phyloP scores from a whole-genome alignment of 35 echinoderm and acorn worm genomes.

The Heliocidaris tuberculata region DNA sequence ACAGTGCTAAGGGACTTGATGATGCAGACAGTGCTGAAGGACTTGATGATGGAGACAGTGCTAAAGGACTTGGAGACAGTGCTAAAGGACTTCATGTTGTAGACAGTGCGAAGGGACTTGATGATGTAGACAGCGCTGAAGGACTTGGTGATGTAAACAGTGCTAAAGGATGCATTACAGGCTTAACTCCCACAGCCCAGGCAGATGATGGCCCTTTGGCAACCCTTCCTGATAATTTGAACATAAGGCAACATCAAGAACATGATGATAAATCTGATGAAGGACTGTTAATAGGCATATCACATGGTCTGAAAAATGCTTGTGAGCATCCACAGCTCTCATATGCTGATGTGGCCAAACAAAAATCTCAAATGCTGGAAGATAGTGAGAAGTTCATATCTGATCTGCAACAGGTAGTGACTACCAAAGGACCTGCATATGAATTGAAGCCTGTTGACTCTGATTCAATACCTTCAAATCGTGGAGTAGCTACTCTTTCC shows the following conservation, averaged over 20 bases:
- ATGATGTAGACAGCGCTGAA: too few species aligned
- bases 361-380: neutral
- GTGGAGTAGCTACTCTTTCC: neutral
- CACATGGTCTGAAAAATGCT: neutral
- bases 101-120: neutral
- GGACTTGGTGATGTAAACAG: too few species aligned
- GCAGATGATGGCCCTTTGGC: too few species aligned
- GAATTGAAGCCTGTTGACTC: neutral
- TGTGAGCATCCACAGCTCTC: neutral
- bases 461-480: neutral
- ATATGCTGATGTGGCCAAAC: neutral
- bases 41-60: neutral
- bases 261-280: neutral
- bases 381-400: neutral
- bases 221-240: neutral
- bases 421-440: constrained; percentile 25
- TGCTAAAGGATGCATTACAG: too few species aligned
- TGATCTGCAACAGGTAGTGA: neutral
- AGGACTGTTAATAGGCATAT: neutral
- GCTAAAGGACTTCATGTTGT: neutral
- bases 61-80: neutral
- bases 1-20: too few species aligned
- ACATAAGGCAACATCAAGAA: neutral
- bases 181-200: too few species aligned
- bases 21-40: too few species aligned